Evolutionary conservation across 37 sponge, comb jelly and placozoan species (phyloP).

Genomic region (Crambe crambe): DNA sequence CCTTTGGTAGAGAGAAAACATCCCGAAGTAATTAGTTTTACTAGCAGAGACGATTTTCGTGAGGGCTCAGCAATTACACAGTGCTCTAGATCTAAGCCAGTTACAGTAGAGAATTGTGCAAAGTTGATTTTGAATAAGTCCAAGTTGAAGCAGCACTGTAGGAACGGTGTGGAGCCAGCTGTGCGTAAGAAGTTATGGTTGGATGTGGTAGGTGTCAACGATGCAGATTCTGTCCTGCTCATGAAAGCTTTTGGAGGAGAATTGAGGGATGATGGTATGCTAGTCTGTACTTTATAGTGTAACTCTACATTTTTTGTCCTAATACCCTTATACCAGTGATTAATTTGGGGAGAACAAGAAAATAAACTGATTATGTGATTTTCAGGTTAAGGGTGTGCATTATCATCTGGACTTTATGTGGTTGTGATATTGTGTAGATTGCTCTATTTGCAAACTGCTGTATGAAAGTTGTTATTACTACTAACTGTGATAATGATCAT

Average conservation of each 20-base stretch:
- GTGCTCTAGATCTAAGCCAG: constrained; percentile 9
- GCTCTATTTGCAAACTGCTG: too few relatives aligned
- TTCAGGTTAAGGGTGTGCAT: too few relatives aligned
- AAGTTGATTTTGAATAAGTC: constrained; percentile 15
- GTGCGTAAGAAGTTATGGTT: constrained; percentile 61
- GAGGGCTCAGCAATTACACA: not conserved
- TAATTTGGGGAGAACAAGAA: too few relatives aligned
- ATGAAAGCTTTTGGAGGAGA: constrained; percentile 57
- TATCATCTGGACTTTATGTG: too few relatives aligned
- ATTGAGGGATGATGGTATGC: too few relatives aligned
- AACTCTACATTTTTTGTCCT: too few relatives aligned
- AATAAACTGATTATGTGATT: too few relatives aligned
- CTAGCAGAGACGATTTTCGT: constrained; percentile 17
- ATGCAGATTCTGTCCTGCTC: constrained; percentile 49
- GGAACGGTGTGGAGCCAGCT: constrained; percentile 42
- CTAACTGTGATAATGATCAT: too few relatives aligned
- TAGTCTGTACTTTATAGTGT: too few relatives aligned
- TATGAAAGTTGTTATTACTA: too few relatives aligned
- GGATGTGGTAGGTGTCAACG: constrained; percentile 25
- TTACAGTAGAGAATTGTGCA: constrained; percentile 30
- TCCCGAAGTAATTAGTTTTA: not conserved
- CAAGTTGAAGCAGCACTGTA: constrained; percentile 47
- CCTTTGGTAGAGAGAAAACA: constrained; percentile 34
- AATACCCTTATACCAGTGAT: too few relatives aligned
- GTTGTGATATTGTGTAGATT: too few relatives aligned